phyloP scores from a whole-genome alignment of 2,113 vertebrate genomes.

The Thamnophis sirtalis region DNA sequence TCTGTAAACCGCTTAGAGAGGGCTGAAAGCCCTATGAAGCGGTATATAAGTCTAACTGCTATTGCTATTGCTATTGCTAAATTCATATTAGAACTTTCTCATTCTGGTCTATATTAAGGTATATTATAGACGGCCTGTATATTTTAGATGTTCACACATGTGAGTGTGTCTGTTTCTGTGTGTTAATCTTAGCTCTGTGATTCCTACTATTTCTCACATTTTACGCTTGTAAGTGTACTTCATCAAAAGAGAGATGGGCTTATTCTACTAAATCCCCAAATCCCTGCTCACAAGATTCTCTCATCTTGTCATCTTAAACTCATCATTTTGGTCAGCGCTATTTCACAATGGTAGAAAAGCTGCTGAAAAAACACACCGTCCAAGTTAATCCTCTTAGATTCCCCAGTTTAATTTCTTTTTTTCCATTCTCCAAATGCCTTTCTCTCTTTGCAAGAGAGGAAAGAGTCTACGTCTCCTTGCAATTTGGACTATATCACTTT shows the following conservation, averaged over 20 bases:
- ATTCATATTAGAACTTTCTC: background rate
- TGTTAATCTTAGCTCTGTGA: background rate
- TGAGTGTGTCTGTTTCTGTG: too few species aligned
- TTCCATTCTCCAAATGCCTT: background rate
- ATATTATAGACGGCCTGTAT: background rate
- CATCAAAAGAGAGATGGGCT: background rate
- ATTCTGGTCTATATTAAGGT: background rate
- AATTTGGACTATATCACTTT: background rate
- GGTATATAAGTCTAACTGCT: too few species aligned
- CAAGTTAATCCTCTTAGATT: background rate
- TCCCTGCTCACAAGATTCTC: background rate
- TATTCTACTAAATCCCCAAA: background rate
- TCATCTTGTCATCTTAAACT: background rate
- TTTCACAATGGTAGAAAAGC: background rate
- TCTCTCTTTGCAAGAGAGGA: background rate
- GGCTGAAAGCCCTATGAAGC: too few species aligned
- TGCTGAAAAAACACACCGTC: background rate
- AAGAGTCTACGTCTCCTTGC: background rate
- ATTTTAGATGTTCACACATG: background rate
- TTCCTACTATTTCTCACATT: background rate
- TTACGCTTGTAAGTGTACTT: background rate
- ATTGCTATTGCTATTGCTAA: too few species aligned
- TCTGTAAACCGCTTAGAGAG: too few species aligned
- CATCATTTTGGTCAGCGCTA: background rate
- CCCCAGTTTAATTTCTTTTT: background rate